Evolutionary conservation across 2,113 vertebrate genomes (phyloP).

Genomic region (Romanogobio albipinnatus): DNA sequence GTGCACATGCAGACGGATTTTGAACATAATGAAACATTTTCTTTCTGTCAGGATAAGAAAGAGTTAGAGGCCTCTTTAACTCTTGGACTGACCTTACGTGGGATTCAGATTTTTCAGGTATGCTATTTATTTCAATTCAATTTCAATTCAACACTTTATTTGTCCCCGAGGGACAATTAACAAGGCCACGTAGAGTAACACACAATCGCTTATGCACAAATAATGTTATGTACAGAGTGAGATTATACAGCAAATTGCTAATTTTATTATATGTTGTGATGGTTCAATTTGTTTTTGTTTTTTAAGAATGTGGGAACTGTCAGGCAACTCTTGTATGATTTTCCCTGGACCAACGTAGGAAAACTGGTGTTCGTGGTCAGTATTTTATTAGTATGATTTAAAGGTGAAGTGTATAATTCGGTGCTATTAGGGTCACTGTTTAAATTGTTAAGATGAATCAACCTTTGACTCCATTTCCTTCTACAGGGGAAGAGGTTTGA

Average conservation of each 20-base stretch:
- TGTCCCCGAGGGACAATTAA: too few species aligned
- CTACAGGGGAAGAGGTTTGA: conserved; percentile 96
- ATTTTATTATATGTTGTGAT: background rate
- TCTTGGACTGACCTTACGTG: conserved; percentile 91
- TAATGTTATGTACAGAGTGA: background rate
- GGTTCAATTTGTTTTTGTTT: conserved; percentile 5
- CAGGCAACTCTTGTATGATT: conserved; percentile 93
- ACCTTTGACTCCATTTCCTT: background rate
- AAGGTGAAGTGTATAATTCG: background rate
- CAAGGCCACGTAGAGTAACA: too few species aligned
- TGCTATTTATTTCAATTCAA: background rate
- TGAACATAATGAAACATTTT: conserved; percentile 2
- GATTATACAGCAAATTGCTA: background rate
- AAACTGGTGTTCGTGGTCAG: conserved; percentile 99
- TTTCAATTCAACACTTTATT: too few species aligned
- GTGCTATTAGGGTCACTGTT: background rate
- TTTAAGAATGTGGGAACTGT: conserved; percentile 87
- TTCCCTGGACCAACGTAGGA: conserved; percentile 98
- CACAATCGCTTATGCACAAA: too few species aligned
- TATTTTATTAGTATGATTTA: conserved; percentile 41
- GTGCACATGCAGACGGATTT: background rate
- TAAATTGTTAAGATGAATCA: background rate
- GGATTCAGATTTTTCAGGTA: conserved; percentile 99
- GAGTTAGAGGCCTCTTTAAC: conserved; percentile 93
- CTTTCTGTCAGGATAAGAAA: conserved; percentile 87